A percentile compares a stretch with the other conserved stretches of the same genome.
Evolutionary conservation across 2,888 invertebrate species (phyloP).

Genomic region (Ophraella communa): DNA sequence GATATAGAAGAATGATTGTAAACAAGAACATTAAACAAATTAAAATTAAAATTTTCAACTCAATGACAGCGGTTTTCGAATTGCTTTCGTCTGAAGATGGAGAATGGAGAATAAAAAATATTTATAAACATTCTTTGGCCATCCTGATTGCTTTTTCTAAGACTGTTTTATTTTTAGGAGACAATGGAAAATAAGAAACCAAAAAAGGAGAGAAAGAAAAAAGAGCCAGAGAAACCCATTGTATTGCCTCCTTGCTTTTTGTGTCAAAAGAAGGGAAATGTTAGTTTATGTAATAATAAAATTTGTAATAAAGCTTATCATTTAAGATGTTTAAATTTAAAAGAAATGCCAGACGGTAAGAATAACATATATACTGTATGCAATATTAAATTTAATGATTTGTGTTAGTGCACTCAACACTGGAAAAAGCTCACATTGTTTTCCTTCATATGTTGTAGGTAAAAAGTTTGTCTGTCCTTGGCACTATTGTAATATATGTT

Average conservation of each 20-base stretch:
- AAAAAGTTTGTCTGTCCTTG: constrained; percentile 57
- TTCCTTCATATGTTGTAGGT: constrained; percentile 39
- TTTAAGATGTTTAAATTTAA: constrained; percentile 52
- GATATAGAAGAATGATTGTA: too few relatives aligned
- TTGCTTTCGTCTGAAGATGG: too few relatives aligned
- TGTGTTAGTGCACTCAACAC: background rate
- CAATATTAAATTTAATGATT: background rate
- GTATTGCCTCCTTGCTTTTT: constrained; percentile 52
- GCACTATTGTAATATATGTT: constrained; percentile 57
- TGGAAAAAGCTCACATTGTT: background rate
- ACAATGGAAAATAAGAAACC: constrained; percentile 30
- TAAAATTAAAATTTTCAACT: too few relatives aligned
- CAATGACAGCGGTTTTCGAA: too few relatives aligned
- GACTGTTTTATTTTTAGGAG: constrained; percentile 26
- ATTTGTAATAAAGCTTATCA: constrained; percentile 57
- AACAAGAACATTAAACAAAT: too few relatives aligned
- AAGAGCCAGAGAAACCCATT: constrained; percentile 34
- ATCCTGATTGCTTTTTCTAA: background rate
- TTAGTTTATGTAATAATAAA: constrained; percentile 53
- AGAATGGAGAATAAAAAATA: too few relatives aligned
- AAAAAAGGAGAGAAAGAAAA: constrained; percentile 44
- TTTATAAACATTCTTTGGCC: background rate
- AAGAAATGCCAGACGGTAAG: constrained; percentile 53
- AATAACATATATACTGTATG: background rate
- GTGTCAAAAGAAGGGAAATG: constrained; percentile 49